phyloP scores from a whole-genome alignment of 2,113 vertebrate genomes.

The Hylia prasina region DNA sequence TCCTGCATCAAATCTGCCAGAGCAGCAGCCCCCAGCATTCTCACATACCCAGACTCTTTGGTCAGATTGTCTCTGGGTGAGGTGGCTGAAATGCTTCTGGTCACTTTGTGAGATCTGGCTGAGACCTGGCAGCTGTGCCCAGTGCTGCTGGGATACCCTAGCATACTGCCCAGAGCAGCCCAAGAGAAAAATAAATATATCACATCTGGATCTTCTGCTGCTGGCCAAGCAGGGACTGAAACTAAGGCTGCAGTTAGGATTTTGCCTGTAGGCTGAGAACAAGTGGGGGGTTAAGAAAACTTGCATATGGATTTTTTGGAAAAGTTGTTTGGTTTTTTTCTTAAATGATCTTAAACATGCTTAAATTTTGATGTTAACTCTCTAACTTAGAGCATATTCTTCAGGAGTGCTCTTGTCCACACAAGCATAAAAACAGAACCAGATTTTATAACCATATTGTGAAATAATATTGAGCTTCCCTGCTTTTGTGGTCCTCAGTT shows the following conservation, averaged over 20 bases:
- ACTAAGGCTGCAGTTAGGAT: neutral
- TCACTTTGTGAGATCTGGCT: neutral
- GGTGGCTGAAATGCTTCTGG: neutral
- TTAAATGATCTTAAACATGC: neutral
- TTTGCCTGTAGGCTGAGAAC: neutral
- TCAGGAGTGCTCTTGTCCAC: neutral
- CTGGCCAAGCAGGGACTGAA: neutral
- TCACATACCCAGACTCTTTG: accelerated
- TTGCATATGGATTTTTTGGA: neutral
- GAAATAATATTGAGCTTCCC: neutral
- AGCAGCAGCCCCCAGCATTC: neutral
- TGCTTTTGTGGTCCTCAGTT: neutral
- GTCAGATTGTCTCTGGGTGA: neutral
- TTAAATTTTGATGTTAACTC: neutral
- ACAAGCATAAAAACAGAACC: neutral
- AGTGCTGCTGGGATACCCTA: neutral
- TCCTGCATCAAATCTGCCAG: neutral
- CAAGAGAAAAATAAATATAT: neutral
- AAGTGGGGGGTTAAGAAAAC: neutral
- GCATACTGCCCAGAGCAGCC: neutral
- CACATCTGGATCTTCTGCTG: neutral
- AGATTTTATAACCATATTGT: neutral
- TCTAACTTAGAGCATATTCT: neutral
- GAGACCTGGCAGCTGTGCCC: neutral
- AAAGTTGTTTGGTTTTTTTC: neutral